phyloP scores from a whole-genome alignment of 2,797 vertebrate species.

The Pseudochaenichthys georgianus region DNA sequence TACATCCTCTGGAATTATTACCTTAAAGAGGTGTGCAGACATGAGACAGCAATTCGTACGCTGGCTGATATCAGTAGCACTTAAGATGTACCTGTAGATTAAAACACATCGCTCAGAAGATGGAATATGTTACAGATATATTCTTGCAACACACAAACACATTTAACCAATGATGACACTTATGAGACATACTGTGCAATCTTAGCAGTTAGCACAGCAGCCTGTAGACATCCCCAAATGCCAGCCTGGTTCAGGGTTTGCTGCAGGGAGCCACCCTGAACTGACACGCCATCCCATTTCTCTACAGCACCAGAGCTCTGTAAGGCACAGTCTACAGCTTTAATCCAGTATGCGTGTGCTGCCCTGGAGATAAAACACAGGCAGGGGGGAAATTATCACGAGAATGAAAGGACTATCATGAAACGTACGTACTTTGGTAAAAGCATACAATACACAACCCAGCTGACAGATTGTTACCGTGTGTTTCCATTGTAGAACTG shows the following conservation, averaged over 20 bases:
- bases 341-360: constrained; percentile 91
- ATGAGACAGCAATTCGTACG: constrained; percentile 89
- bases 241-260: constrained; percentile 89
- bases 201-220: constrained; percentile 91
- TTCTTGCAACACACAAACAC: background rate
- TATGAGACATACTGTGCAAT: constrained; percentile 91
- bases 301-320: constrained; percentile 83
- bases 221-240: constrained; percentile 94
- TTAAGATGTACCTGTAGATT: constrained; percentile 86
- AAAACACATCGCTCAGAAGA: constrained; percentile 29
- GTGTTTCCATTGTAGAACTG: constrained; percentile 88
- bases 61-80: constrained; percentile 82
- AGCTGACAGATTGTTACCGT: constrained; percentile 78
- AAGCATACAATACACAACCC: background rate
- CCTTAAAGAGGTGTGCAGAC: constrained; percentile 94
- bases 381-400: background rate
- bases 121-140: background rate
- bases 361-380: constrained; percentile 78
- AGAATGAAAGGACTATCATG: background rate
- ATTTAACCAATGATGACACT: background rate
- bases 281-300: constrained; percentile 88
- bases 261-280: constrained; percentile 79
- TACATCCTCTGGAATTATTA: constrained; percentile 65
- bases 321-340: constrained; percentile 91
- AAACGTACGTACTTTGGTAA: background rate